phyloP scores from a whole-genome alignment of 2,113 vertebrate genomes.

The Mus spicilegus region DNA sequence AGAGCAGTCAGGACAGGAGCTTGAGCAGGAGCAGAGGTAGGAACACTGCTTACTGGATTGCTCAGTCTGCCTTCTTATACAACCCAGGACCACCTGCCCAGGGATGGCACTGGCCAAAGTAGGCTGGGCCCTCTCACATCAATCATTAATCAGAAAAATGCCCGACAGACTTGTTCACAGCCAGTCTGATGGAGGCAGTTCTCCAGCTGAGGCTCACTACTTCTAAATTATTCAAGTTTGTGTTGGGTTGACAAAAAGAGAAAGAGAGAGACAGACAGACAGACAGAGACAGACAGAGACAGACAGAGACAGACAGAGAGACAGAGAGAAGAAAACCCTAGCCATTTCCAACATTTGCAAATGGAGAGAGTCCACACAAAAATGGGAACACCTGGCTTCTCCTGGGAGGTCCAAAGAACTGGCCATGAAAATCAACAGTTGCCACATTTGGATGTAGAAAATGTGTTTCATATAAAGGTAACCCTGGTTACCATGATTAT shows the following conservation, averaged over 20 bases:
- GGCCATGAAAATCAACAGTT: background rate
- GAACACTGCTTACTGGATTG: background rate
- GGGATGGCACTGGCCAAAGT: background rate
- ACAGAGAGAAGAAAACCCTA: background rate
- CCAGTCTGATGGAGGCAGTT: background rate
- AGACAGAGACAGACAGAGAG: fast-evolving
- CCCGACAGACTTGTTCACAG: background rate
- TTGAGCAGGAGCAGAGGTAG: background rate
- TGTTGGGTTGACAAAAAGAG: background rate
- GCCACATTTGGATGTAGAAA: background rate
- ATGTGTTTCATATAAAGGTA: background rate
- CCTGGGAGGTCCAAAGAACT: slow-evolving; percentile 18
- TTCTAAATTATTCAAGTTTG: background rate
- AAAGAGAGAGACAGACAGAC: background rate
- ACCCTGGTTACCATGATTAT: background rate
- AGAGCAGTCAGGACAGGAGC: background rate
- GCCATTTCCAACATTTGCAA: slow-evolving; percentile 35
- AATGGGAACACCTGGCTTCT: background rate
- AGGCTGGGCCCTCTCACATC: background rate
- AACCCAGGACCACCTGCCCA: background rate
- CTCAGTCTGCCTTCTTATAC: background rate
- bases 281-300: background rate
- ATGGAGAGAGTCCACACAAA: slow-evolving; percentile 40
- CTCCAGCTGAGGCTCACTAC: background rate
- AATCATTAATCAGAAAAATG: background rate